Base-by-base conservation (phyloP, 2,113 vertebrate species). In the Silurus glanis region DNA sequence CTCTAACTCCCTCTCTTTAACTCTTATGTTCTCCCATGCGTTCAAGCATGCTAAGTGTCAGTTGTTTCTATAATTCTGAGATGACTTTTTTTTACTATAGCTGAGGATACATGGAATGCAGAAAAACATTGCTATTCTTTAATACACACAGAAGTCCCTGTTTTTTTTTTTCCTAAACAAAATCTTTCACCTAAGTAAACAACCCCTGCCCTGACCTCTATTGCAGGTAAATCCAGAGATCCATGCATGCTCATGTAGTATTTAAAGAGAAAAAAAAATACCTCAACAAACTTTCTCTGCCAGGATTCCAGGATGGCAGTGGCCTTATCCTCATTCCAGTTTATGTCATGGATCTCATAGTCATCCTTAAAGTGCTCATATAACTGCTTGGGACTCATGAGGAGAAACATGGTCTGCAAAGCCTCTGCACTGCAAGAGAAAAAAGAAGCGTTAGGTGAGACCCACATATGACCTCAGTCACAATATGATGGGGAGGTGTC, bases 281-380 rank as follows among this genome's bases (percentile, higher is more conserved):
- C 98, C 97, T 99, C 96, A 64, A 99, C 98, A 0, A 99, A 99
- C 90, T 97, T 97, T 92, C 98, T 95, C 94, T 99, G 98, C 98
- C 98, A 99, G 69, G 97, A 96, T 90, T 98, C 97, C 85, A 99
- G 95, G 92, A 99, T 97, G 37, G 95, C 96, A 0, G 95, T 92
- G 0, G 98, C 98, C 92, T 99, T 99, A 37, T 98, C 97, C 89
- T 98, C 96, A 0, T 96, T 99, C 98, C 98, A 99, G 95, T 96
- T 97, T 84, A 99, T 98, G 93, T 99, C 97, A 0, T 99, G 97
- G 37, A 98, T 99, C 95, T 99, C 97, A 0, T 99, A 99, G 94
- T 99, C 97, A 0, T 98, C 98, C 90, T 97, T 97, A 94, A 98
- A 99, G 93, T 99, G 98, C 92, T 99, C 97, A 0, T 97, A 99